Evolutionary conservation across 2,113 vertebrate species (phyloP), one percentile per base, ranked within the genome.

Genomic region (Malurus cyaneus): DNA sequence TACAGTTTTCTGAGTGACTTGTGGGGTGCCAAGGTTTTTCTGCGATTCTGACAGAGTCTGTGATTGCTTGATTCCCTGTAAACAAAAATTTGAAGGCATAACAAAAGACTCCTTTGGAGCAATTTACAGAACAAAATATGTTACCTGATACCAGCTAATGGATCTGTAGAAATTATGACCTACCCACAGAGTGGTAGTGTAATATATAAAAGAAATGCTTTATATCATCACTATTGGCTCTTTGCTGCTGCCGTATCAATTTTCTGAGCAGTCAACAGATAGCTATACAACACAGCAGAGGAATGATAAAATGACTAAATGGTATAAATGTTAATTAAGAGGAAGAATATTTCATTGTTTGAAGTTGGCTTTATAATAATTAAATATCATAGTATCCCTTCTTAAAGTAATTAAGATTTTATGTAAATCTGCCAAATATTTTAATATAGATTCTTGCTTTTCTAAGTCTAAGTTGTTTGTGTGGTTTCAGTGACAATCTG

Each of bases 351-450:
- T 77, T 85, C 64, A 61, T 91, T 93, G 92, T 87, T 94, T 94
- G 28, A 73, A 29, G 47, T 74, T 67, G 41, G 18, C 34, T 89
- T 83, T 69, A 69, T 78, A 60, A 86, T 92, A 88, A 82, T 82
- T 80, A 92, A 96, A 85, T 71, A 89, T 94, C 91, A 86, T 79
- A 94, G 66, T 86, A 64, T 32, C 13, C n/a, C 4, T 36, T 79
- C 32, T 77, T 94, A 79, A 80, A 97, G 73, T 92, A 95, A 93
- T 93, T 90, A 92, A 87, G 28, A 59, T 76, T 67, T 95, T 72
- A 86, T 76, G 70, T 32, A 70, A 50, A 59, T 72, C 72, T 80
- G 14, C 2, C 2, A 5, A 56, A 56, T 65, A 69, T 57, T 71
- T 94, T 60, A 66, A 71, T 41, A 13, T 46, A 54, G 20, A 32